Percentiles rank a stretch among this genome's conserved stretches.
Evolutionary conservation across 2,113 vertebrate species (phyloP).

Genomic region (Mirza zaza): DNA sequence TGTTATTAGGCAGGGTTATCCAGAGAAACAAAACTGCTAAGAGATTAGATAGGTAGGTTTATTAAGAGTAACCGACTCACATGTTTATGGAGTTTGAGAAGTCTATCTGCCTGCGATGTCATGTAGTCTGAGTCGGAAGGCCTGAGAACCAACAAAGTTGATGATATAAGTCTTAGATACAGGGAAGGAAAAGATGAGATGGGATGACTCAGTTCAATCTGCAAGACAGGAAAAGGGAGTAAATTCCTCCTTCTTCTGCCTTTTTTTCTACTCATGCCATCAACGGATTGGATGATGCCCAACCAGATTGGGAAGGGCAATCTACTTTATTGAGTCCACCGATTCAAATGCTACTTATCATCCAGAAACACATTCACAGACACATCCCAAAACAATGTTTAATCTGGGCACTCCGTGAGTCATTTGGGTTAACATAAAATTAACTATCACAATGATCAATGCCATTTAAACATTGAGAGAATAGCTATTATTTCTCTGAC

Average conservation of each 20-base stretch:
- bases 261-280: neutral
- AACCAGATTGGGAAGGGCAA: neutral
- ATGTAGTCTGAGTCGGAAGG: neutral
- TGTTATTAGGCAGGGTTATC: neutral
- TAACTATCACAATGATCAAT: neutral
- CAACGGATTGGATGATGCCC: neutral
- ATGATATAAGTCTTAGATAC: neutral
- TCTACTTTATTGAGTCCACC: neutral
- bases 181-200: neutral
- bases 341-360: neutral
- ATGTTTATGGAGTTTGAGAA: neutral
- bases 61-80: neutral
- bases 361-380: neutral
- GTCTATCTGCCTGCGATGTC: neutral
- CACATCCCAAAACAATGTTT: neutral
- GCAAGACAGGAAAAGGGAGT: fast-evolving
- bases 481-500: neutral
- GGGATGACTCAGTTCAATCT: neutral
- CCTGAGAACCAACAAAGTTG: neutral
- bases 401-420: neutral
- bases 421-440: neutral
- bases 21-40: neutral
- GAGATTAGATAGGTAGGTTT: neutral
- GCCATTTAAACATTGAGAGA: neutral
- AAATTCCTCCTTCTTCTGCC: neutral